Percentiles rank a stretch among this genome's conserved stretches.
These are phyloP conservation scores for Cyanoliseus patagonus DNA, from an alignment of 2,113 vertebrate genomes.

Conservation along the genomic window DNA sequence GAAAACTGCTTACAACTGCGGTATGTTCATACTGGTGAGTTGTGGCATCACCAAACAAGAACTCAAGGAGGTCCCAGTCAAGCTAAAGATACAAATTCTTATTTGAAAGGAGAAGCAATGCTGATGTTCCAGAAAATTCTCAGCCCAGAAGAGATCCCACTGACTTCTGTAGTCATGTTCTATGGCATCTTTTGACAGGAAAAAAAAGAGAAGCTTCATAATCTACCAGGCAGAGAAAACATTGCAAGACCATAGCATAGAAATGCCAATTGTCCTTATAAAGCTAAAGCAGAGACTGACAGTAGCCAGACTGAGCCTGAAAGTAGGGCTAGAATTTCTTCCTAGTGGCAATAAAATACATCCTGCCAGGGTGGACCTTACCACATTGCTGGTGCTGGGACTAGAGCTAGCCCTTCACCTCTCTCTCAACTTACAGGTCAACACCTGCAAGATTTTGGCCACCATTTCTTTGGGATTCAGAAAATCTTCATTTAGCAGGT, in stretches of 20 bases:
- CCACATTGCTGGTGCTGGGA: not conserved
- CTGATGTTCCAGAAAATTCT: not conserved
- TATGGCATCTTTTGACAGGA: not conserved
- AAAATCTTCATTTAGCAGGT: not conserved
- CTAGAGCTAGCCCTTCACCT: not conserved
- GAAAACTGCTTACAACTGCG: not conserved
- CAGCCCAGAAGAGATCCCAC: not conserved
- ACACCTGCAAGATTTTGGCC: not conserved
- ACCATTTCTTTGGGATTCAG: not conserved
- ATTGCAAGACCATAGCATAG: fast-evolving
- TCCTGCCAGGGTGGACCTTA: not conserved
- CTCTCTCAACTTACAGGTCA: not conserved
- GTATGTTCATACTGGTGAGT: not conserved
- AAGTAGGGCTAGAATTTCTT: not conserved
- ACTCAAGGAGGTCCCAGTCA: not conserved
- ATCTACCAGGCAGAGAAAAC: not conserved
- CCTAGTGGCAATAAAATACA: not conserved
- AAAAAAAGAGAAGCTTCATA: not conserved
- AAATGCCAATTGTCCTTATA: not conserved
- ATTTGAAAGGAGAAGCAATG: not conserved
- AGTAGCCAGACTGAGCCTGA: not conserved
- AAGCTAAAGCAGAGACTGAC: not conserved
- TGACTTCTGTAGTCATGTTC: not conserved
- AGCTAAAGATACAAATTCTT: not conserved
- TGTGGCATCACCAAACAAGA: not conserved